These are phyloP conservation scores for Phyllopteryx taeniolatus DNA, from an alignment of 2,113 vertebrate species.

Conservation along the genomic window DNA sequence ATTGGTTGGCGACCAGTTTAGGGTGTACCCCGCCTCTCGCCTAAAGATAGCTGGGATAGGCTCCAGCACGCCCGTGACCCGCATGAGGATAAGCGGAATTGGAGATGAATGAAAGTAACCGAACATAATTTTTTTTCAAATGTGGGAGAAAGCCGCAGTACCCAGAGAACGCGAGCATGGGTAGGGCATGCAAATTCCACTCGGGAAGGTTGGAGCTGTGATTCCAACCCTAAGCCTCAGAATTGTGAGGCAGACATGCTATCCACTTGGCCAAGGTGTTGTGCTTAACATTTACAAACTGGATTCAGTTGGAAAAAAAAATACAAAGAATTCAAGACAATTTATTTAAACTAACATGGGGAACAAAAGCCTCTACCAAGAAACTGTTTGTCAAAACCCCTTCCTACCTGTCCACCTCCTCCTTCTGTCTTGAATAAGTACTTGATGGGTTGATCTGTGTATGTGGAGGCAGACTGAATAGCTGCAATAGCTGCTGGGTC, in stretches of 20 bases:
- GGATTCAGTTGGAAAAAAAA: background rate
- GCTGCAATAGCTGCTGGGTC: constrained; percentile 88
- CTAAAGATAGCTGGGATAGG: too few relatives aligned
- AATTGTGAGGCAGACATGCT: background rate
- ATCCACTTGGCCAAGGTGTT: background rate
- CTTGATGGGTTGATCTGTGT: constrained; percentile 86
- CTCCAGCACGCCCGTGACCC: too few relatives aligned
- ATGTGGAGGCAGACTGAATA: constrained; percentile 89
- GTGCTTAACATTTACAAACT: background rate
- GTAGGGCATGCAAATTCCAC: background rate
- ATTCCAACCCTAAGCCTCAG: background rate
- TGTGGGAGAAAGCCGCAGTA: background rate
- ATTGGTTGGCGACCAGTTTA: too few relatives aligned
- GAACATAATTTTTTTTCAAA: background rate
- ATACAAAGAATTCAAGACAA: background rate
- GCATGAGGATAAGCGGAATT: too few relatives aligned
- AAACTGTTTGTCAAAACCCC: background rate
- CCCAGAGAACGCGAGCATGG: background rate
- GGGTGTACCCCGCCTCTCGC: too few relatives aligned
- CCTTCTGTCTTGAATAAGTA: constrained; percentile 92
- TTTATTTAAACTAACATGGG: background rate
- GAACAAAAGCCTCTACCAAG: background rate
- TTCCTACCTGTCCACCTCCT: constrained; percentile 84
- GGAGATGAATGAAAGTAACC: too few relatives aligned
- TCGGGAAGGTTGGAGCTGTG: background rate